Evolutionary conservation across 1,140 invertebrate genomes (phyloP).

Genomic region (Drosophila pseudoobscura): DNA sequence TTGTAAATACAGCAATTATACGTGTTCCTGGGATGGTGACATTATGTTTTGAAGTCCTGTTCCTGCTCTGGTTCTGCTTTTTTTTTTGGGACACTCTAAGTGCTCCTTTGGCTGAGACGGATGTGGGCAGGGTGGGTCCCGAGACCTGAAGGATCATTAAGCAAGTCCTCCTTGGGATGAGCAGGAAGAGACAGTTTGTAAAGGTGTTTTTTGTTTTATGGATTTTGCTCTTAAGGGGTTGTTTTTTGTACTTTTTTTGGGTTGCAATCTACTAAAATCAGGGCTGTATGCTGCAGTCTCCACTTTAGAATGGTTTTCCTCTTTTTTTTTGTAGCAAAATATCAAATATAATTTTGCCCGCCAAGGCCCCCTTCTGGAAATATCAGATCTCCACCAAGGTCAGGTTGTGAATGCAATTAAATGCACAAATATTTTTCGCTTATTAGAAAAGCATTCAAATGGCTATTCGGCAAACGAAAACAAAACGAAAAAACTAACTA

Average conservation of each 20-base stretch:
- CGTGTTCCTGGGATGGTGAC: constrained; percentile 74
- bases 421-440: constrained; percentile 73
- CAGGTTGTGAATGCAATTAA: constrained; percentile 66
- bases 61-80: constrained; percentile 15
- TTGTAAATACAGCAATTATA: constrained; percentile 82
- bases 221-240: too few species aligned
- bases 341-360: too few species aligned
- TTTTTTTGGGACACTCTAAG: constrained; percentile 35
- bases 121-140: constrained; percentile 32
- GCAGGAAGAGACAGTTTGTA: constrained; percentile 39
- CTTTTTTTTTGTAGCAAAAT: too few species aligned
- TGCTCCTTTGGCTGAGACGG: constrained; percentile 30
- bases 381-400: constrained; percentile 60
- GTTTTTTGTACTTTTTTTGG: too few species aligned
- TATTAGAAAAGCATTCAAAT: constrained; percentile 76
- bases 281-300: too few species aligned
- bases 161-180: constrained; percentile 18
- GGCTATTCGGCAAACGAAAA: constrained; percentile 34
- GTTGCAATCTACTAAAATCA: too few species aligned
- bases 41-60: constrained; percentile 59
- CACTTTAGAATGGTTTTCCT: too few species aligned
- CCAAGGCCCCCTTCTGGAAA: constrained; percentile 22
- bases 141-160: constrained; percentile 50
- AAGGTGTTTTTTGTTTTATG: neutral
- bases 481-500: constrained; percentile 37